Evolutionary conservation across 2,797 vertebrate species (phyloP).

Genomic region (Coluber constrictor): DNA sequence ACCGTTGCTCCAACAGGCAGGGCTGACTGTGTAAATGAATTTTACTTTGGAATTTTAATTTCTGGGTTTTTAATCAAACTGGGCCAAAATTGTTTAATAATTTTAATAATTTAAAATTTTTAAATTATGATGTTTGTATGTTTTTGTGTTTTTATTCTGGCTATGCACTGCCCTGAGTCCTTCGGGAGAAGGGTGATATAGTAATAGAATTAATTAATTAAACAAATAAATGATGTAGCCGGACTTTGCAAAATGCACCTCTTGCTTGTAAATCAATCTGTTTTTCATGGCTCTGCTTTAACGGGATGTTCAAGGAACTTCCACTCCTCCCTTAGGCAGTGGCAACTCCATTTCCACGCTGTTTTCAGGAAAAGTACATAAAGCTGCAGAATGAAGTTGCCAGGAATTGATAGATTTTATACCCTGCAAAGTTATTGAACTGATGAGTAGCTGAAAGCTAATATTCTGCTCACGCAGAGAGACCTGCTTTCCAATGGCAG

Average conservation of each 20-base stretch:
- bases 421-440: neutral
- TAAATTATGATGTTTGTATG: no score
- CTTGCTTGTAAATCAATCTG: neutral
- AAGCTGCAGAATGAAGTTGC: neutral
- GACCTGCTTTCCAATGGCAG: neutral
- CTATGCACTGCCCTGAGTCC: no score
- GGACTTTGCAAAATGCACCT: neutral
- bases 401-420: neutral
- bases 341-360: neutral
- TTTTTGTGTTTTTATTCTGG: no score
- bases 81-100: no score
- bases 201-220: no score
- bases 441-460: neutral
- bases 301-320: neutral
- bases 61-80: no score
- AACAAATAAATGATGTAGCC: neutral
- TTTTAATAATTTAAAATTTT: no score
- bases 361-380: neutral
- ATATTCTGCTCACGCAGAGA: neutral
- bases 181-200: no score
- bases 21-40: no score
- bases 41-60: no score
- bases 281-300: neutral
- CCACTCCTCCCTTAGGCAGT: neutral
- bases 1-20: no score